phyloP scores from a whole-genome alignment of 2,113 vertebrate genomes.

The Phyllostomus hastatus region DNA sequence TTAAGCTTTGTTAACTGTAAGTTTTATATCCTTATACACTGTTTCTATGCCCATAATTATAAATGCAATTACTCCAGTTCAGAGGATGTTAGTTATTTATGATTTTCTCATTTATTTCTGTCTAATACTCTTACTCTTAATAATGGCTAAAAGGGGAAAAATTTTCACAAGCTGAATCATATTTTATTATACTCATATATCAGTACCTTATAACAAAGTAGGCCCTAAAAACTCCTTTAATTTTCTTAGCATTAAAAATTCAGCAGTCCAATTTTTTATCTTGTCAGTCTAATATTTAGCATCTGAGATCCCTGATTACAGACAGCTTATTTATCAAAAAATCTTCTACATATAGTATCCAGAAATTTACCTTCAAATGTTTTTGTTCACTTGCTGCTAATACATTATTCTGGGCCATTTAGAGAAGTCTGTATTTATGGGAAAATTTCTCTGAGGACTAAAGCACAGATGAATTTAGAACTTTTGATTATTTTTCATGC shows the following conservation, averaged over 20 bases:
- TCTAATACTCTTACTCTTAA: background rate
- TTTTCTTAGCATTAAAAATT: background rate
- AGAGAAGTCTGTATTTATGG: background rate
- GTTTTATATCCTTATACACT: background rate
- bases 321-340: background rate
- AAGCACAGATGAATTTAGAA: background rate
- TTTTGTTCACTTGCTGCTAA: background rate
- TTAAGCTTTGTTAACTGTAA: background rate
- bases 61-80: background rate
- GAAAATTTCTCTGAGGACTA: background rate
- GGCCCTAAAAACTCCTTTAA: background rate
- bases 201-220: background rate
- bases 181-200: background rate
- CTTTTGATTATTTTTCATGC: constrained; percentile 7
- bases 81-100: background rate
- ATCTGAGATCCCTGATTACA: background rate
- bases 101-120: background rate
- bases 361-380: background rate
- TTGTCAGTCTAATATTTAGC: background rate
- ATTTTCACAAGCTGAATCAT: background rate
- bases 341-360: background rate
- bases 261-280: background rate
- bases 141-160: background rate
- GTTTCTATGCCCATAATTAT: background rate
- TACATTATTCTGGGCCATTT: background rate